phyloP scores from a whole-genome alignment of 1,140 invertebrate genomes.

The Asbolus verrucosus region DNA sequence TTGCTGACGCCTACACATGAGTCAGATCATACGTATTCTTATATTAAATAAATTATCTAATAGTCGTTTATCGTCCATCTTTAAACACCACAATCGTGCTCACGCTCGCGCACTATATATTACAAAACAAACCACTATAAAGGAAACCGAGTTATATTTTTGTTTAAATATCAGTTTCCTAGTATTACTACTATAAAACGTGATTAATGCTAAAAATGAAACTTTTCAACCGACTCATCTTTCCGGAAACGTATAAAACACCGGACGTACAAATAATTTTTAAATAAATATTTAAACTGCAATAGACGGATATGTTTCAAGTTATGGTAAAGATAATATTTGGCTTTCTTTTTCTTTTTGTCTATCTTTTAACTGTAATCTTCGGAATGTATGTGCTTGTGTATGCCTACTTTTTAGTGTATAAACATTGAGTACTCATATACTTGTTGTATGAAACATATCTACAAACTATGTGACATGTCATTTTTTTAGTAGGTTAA shows the following conservation, averaged over 20 bases:
- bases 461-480: too few relatives aligned
- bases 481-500: too few relatives aligned
- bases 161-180: conserved; percentile 11
- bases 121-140: conserved; percentile 7
- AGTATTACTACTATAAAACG: conserved; percentile 12
- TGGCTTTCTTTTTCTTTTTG: conserved; percentile 33
- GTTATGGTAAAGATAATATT: conserved; percentile 43
- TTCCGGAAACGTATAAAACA: conserved; percentile 44
- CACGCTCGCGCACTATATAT: not conserved
- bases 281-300: conserved; percentile 41
- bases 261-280: conserved; percentile 41
- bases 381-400: conserved; percentile 15
- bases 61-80: conserved; percentile 16
- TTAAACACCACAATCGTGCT: conserved; percentile 1
- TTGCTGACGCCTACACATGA: conserved; percentile 2
- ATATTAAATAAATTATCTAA: conserved; percentile 7
- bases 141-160: conserved; percentile 14
- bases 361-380: conserved; percentile 34
- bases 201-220: conserved; percentile 35
- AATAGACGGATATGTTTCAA: conserved; percentile 46
- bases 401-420: too few relatives aligned
- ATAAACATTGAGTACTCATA: too few relatives aligned
- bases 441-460: too few relatives aligned
- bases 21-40: conserved; percentile 7
- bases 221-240: conserved; percentile 14